Conservation (phyloP, 2,113 vertebrate species). For the Penelope pileata region DNA sequence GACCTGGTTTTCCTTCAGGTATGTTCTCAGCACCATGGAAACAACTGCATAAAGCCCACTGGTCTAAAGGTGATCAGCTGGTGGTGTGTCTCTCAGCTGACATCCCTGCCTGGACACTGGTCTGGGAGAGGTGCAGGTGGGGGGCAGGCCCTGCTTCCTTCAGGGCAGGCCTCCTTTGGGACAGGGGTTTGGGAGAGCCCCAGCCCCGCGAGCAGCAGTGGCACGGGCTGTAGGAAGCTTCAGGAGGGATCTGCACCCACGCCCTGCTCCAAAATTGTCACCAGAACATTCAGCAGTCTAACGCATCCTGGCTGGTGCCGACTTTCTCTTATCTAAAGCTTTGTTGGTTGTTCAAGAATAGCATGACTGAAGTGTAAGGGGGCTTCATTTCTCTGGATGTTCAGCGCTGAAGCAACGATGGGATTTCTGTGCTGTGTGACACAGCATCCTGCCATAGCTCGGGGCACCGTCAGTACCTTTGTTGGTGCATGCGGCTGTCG, state of each 20-base stretch:
- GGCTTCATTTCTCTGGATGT: background rate
- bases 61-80: background rate
- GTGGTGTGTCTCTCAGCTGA: background rate
- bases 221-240: background rate
- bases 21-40: background rate
- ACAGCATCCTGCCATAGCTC: background rate
- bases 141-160: background rate
- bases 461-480: rapidly evolving
- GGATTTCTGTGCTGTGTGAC: background rate
- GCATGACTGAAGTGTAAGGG: background rate
- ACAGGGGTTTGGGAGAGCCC: background rate
- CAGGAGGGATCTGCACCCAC: constrained; percentile 7
- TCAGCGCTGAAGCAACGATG: background rate
- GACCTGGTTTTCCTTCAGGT: background rate
- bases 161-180: background rate
- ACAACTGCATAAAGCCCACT: background rate
- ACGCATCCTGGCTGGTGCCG: background rate
- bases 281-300: background rate
- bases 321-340: background rate
- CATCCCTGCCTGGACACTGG: background rate
- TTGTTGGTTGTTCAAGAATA: background rate
- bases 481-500: rapidly evolving
- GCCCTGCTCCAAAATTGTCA: background rate
- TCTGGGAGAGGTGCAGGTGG: background rate
- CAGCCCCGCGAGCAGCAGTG: background rate